phyloP scores from a whole-genome alignment of 2,797 vertebrate genomes.

The Sandelia bainsii region DNA sequence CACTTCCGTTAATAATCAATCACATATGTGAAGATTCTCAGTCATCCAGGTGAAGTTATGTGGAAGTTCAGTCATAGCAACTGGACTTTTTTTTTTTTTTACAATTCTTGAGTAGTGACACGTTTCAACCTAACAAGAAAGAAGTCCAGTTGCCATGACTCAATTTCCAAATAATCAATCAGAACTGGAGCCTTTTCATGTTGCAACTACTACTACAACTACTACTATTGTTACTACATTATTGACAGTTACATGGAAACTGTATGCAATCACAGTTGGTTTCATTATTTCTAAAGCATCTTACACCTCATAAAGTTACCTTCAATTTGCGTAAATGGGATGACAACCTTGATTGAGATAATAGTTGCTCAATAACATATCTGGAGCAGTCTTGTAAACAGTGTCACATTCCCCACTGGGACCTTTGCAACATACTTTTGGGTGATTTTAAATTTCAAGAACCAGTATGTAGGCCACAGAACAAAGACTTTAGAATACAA shows the following conservation, averaged over 20 bases:
- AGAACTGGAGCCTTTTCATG: no score
- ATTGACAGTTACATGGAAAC: not conserved
- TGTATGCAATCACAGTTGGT: not conserved
- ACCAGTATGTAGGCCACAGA: slow-evolving; percentile 65
- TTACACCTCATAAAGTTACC: not conserved
- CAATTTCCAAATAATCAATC: not conserved
- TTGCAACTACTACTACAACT: no score
- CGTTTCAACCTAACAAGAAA: not conserved
- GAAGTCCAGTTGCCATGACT: not conserved
- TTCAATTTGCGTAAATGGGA: slow-evolving; percentile 30
- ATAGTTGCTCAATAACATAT: slow-evolving; percentile 60
- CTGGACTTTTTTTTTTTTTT: no score
- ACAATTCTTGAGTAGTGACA: no score
- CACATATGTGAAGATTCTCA: no score
- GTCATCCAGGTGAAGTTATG: no score
- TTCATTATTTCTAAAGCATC: not conserved
- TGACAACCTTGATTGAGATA: slow-evolving; percentile 56
- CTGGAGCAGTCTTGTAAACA: slow-evolving; percentile 69
- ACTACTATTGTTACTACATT: no score
- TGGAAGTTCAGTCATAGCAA: no score
- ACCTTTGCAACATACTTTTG: slow-evolving; percentile 52
- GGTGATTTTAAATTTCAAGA: slow-evolving; percentile 46
- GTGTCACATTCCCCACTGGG: slow-evolving; percentile 60
- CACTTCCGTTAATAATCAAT: no score
- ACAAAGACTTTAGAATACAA: slow-evolving; percentile 43